These are phyloP conservation scores for Argopecten irradians DNA, from an alignment of 1,140 invertebrate genomes.

Conservation along the genomic window DNA sequence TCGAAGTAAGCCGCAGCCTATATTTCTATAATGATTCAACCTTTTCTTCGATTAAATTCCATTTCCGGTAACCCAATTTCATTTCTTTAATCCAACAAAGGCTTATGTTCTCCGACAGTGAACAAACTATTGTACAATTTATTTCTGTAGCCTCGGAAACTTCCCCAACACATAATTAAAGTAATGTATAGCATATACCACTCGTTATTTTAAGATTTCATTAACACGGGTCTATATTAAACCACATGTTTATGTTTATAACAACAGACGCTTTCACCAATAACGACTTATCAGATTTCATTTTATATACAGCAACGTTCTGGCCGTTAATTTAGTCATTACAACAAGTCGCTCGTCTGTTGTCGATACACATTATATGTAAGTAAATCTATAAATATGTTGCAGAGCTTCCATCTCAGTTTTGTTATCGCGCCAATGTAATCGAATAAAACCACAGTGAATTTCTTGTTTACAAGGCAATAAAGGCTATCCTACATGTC, in stretches of 20 bases:
- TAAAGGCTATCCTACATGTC: background rate
- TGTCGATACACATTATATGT: background rate
- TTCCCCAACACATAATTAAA: no score
- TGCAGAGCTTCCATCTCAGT: background rate
- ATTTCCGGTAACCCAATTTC: background rate
- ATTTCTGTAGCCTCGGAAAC: background rate
- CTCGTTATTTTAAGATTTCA: background rate
- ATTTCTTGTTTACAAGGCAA: background rate
- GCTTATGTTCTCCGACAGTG: background rate
- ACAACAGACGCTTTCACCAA: background rate
- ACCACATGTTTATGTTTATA: background rate
- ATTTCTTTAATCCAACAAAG: constrained; percentile 10
- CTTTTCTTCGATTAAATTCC: background rate
- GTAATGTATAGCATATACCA: background rate
- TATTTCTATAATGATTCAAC: background rate
- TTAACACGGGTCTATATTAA: background rate
- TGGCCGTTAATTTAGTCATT: background rate
- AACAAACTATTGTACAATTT: background rate
- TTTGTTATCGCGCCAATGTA: background rate
- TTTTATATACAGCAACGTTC: background rate
- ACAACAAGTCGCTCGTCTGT: background rate
- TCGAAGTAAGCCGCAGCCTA: background rate
- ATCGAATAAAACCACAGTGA: background rate
- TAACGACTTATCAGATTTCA: background rate
- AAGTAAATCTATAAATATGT: background rate